Base-by-base conservation (phyloP, 2,113 vertebrate species). In the Brachyhypopomus gauderio region DNA sequence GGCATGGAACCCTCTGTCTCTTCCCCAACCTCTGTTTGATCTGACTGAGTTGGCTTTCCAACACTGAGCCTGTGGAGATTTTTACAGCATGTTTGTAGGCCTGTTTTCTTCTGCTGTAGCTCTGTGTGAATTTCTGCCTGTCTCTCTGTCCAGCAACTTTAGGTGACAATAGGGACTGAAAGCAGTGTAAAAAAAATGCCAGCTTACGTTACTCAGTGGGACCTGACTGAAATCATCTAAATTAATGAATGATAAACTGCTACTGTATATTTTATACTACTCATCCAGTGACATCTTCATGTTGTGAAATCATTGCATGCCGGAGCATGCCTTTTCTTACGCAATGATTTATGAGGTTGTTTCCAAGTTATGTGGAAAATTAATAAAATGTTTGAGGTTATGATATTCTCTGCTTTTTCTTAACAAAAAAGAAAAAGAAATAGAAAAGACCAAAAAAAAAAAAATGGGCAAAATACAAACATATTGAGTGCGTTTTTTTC, bases 281-380 rank as follows among this genome's bases (percentile, higher is more conserved):
- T 90, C 91, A 93, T 91, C 90, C 87, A 85, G 91, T 94, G 93
- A 90, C 92, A 93, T 93, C 92, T 92, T 92, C 90, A 92, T 93
- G 92, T 94, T 92, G 92, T 94, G 93, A 93, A 88, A 93, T 92
- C 91, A 94, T 94, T 94, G 93, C 93, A 94, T 94, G 93, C 93
- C 91, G 83, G 73, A 92, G 93, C 93, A 94, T 93, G 93, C 92
- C 91, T 89, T 94, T 94, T 94, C 91, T 93, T 93, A 94, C 93
- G 89, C 92, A 93, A 93, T 93, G 92, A 92, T 93, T 94, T 92
- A 93, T 93, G 93, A 93, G 89, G 90, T 93, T 93, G 93, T 93
- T 93, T 93, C 89, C 77, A 93, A 93, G 89, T 93, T 92, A 91
- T 93, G 91, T 86, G 85, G 83, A 88, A 93, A 93, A 93, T 93